phyloP scores from a whole-genome alignment of 2,797 vertebrate genomes.

The Spondyliosoma cantharus region DNA sequence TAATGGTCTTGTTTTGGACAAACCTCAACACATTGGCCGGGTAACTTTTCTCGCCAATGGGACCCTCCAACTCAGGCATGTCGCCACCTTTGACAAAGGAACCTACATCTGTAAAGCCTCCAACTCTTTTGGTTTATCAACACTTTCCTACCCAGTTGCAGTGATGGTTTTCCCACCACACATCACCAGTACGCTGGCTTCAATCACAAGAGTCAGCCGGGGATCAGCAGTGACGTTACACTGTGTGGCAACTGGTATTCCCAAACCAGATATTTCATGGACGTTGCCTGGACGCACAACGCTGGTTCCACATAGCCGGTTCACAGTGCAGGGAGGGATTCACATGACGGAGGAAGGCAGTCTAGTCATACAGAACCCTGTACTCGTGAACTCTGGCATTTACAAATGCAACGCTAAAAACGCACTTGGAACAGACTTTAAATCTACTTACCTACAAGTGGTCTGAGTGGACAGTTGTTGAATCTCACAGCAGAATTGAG shows the following conservation, averaged over 20 bases:
- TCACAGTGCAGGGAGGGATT: slow-evolving; percentile 80
- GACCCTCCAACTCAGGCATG: slow-evolving; percentile 82
- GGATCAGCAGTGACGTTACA: slow-evolving; percentile 80
- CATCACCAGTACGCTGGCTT: slow-evolving; percentile 78
- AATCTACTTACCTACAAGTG: slow-evolving; percentile 87
- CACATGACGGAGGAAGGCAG: slow-evolving; percentile 85
- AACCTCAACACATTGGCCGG: slow-evolving; percentile 80
- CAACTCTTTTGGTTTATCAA: slow-evolving; percentile 83
- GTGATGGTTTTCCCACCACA: slow-evolving; percentile 85
- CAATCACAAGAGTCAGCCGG: slow-evolving; percentile 78
- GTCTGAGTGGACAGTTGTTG: slow-evolving; percentile 65
- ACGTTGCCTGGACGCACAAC: slow-evolving; percentile 86
- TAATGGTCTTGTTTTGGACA: slow-evolving; percentile 82
- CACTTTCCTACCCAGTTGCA: slow-evolving; percentile 81
- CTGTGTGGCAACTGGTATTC: slow-evolving; percentile 81
- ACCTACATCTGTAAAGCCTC: slow-evolving; percentile 84
- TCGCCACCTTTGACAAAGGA: slow-evolving; percentile 83
- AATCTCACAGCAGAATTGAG: slow-evolving; percentile 25
- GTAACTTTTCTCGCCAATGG: slow-evolving; percentile 80
- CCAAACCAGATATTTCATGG: slow-evolving; percentile 88
- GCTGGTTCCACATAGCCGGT: slow-evolving; percentile 81
- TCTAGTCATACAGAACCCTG: slow-evolving; percentile 83
- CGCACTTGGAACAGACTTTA: slow-evolving; percentile 86
- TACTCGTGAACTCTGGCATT: slow-evolving; percentile 86
- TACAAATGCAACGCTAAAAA: slow-evolving; percentile 89